Evolutionary conservation across 2,113 vertebrate species (phyloP).

Genomic region (Beaufortia kweichowensis): DNA sequence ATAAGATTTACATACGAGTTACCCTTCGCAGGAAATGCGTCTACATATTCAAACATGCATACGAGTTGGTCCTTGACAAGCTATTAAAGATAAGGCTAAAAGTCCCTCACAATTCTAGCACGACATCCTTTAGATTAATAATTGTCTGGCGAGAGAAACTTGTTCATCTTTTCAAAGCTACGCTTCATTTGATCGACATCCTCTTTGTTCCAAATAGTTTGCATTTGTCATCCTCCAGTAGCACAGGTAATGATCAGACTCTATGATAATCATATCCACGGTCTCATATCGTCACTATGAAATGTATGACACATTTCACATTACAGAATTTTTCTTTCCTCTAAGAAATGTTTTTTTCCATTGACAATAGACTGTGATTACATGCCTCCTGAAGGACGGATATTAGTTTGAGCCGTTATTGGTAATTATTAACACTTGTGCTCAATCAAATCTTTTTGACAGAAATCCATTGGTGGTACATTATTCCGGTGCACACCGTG

Average conservation of each 20-base stretch:
- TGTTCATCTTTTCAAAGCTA: constrained; percentile 9
- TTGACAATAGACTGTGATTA: constrained; percentile 44
- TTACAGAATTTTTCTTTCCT: constrained; percentile 42
- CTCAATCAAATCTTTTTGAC: constrained; percentile 30
- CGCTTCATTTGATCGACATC: constrained; percentile 41
- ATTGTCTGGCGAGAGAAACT: constrained; percentile 26
- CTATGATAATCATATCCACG: constrained; percentile 48
- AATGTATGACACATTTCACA: constrained; percentile 31
- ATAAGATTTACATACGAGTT: background rate
- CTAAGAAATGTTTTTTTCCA: constrained; percentile 5
- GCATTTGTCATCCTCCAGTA: constrained; percentile 49
- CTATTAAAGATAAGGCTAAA: constrained; percentile 28
- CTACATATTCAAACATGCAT: constrained; percentile 6
- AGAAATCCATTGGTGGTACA: constrained; percentile 17
- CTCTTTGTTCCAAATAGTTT: constrained; percentile 44
- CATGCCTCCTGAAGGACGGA: constrained; percentile 24
- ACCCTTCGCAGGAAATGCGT: background rate
- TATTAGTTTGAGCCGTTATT: constrained; percentile 30
- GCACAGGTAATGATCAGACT: constrained; percentile 46
- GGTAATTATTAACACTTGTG: constrained; percentile 49
- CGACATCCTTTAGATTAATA: constrained; percentile 24
- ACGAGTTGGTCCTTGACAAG: constrained; percentile 11
- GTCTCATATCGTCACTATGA: constrained; percentile 36
- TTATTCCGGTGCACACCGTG: background rate
- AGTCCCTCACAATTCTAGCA: constrained; percentile 4